Evolutionary conservation across 2,888 invertebrate genomes (phyloP), one percentile per base, ranked within the genome.

Genomic region (Palloptera scutellata): DNA sequence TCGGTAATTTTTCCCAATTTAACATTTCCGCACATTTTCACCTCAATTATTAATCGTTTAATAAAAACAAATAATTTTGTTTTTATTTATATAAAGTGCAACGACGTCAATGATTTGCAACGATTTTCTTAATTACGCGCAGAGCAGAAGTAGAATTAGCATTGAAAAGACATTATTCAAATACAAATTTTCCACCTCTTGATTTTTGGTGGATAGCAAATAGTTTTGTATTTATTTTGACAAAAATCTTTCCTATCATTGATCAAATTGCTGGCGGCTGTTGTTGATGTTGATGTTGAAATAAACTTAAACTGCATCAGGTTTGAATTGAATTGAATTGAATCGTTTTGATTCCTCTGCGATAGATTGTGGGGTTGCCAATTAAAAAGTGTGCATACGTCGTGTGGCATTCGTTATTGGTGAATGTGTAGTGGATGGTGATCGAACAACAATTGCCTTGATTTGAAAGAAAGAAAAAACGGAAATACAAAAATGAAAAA

Each of bases 101-200:
- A 30, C 30, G 43, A 41, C 64, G 64, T 59, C 58, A 64, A 53
- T 64, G 40, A 64, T 64, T 64, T 64, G 58, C 64, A 58, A 53
- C 64, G 59, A 59, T 64, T 64, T 64, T 59, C 52, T 59, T 64
- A 64, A 64, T 64, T 64, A 64, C 64, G 64, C 64, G 64, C 48
- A 45, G 45, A 64, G 57, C 64, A 64, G 19, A 41, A 55, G 52
- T 53, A 64, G 19, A 41, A 55, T 52, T 53, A 52, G 61, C 55
- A 64, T 40, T 43, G n/a, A 60, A 43, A 65, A 45, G n/a, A 42
- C 54, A 65, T 67, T 62, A 62, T 58, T 65, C 59, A 61, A 30
- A 62, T 20, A 51, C 19, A 54, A 54, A 68, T 43, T 51, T 61
- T 59, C 64, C 51, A 64, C 58, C 64, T 64, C 6, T 59, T 64